Percentiles rank a stretch among this genome's conserved stretches.
These are phyloP conservation scores for Ianthella basta DNA, from an alignment of 37 sponge, comb jelly and placozoan species.

Conservation along the genomic window DNA sequence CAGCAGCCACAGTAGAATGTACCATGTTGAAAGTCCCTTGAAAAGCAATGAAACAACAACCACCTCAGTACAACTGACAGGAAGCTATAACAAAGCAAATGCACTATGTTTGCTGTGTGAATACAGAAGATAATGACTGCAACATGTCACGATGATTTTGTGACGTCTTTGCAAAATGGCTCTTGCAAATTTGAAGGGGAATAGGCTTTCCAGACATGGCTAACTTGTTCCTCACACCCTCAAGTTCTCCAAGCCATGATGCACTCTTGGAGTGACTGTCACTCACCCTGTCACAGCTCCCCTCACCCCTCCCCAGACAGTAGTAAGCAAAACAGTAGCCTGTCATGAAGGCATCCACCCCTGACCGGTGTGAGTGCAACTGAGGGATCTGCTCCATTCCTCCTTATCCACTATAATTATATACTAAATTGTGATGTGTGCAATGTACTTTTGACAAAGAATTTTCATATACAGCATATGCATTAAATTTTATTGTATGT, in stretches of 20 bases:
- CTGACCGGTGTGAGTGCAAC: conserved; percentile 51
- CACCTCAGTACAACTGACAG: too few species aligned
- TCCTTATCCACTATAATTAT: too few species aligned
- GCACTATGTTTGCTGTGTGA: too few species aligned
- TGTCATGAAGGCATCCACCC: conserved; percentile 93
- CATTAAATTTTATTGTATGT: too few species aligned
- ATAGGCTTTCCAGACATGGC: conserved; percentile 41
- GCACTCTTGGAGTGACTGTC: not conserved
- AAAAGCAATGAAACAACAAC: too few species aligned
- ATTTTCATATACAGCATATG: too few species aligned
- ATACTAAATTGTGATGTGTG: too few species aligned
- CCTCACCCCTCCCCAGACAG: not conserved
- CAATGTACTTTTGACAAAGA: too few species aligned
- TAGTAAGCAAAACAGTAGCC: conserved; percentile 60
- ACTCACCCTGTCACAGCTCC: not conserved
- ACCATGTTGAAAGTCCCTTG: too few species aligned
- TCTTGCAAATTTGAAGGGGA: conserved; percentile 62
- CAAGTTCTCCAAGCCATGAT: conserved; percentile 27
- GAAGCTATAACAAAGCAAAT: too few species aligned
- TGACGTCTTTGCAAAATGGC: conserved; percentile 70
- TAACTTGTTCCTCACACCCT: conserved; percentile 47
- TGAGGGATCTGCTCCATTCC: not conserved
- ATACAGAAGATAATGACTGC: too few species aligned
- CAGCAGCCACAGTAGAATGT: too few species aligned
- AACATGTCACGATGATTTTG: conserved; percentile 30